Evolutionary conservation across 2,113 vertebrate genomes (phyloP).

Genomic region (Cisticola juncidis): DNA sequence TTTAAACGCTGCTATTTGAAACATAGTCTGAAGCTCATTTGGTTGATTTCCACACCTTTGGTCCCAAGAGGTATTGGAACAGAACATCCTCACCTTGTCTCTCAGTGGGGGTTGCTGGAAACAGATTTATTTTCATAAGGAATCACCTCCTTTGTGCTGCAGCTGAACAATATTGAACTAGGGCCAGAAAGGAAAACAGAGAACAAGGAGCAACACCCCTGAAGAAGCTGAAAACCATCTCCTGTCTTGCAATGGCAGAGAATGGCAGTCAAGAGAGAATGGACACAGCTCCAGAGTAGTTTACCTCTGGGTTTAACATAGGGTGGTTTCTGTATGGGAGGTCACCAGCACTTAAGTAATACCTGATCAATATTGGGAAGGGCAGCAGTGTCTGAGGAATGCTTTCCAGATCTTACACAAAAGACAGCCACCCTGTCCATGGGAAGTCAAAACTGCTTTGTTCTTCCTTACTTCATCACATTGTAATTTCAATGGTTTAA

Average conservation of each 20-base stretch:
- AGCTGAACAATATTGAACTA: not conserved
- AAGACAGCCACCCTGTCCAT: too few species aligned
- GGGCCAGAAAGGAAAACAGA: not conserved
- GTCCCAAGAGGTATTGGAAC: not conserved
- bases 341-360: not conserved
- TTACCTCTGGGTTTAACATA: not conserved
- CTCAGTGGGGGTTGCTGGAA: not conserved
- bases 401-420: not conserved
- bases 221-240: not conserved
- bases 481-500: not conserved
- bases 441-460: not conserved
- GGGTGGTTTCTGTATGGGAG: not conserved
- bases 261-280: not conserved
- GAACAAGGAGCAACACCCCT: not conserved
- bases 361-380: not conserved
- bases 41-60: not conserved
- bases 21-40: not conserved
- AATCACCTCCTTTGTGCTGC: not conserved
- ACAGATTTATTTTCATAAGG: not conserved
- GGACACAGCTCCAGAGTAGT: not conserved
- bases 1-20: not conserved
- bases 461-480: not conserved
- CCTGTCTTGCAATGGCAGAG: not conserved
- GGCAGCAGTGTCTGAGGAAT: not conserved
- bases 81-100: not conserved